phyloP scores from a whole-genome alignment of 2,797 vertebrate genomes.

The Hoplostethus mediterraneus region DNA sequence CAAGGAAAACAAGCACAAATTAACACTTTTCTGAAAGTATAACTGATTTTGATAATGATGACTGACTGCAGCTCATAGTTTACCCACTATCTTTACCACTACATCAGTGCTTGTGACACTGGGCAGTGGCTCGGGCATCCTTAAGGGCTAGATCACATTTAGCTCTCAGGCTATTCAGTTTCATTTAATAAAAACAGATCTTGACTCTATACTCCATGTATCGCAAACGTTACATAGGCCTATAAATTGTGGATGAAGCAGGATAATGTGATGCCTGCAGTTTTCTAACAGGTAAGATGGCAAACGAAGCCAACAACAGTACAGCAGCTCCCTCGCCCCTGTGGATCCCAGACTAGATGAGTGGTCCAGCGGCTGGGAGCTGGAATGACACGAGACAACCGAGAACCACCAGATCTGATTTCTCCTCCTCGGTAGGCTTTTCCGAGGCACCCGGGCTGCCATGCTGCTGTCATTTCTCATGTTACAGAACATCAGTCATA shows the following conservation, averaged over 20 bases:
- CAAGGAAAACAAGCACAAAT: slow-evolving; percentile 41
- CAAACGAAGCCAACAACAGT: slow-evolving; percentile 45
- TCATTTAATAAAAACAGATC: slow-evolving; percentile 44
- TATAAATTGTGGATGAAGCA: slow-evolving; percentile 37
- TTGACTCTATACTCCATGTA: slow-evolving; percentile 40
- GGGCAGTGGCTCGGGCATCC: slow-evolving; percentile 58
- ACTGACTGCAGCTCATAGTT: slow-evolving; percentile 44
- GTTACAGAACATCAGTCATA: slow-evolving; percentile 93
- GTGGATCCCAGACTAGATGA: slow-evolving; percentile 64
- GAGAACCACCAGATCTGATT: slow-evolving; percentile 78
- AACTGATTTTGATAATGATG: slow-evolving; percentile 11
- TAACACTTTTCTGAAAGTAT: slow-evolving; percentile 24
- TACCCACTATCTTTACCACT: slow-evolving; percentile 33
- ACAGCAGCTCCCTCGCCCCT: slow-evolving; percentile 64
- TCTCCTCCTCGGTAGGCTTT: slow-evolving; percentile 74
- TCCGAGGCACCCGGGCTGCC: slow-evolving; percentile 80
- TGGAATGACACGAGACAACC: slow-evolving; percentile 82
- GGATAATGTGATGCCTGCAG: slow-evolving; percentile 23
- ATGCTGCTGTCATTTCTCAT: slow-evolving; percentile 90
- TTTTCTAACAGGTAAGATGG: slow-evolving; percentile 46
- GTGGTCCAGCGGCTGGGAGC: slow-evolving; percentile 75
- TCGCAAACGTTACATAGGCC: slow-evolving; percentile 25
- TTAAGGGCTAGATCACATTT: slow-evolving; percentile 55
- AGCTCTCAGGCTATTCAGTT: slow-evolving; percentile 48
- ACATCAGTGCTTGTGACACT: slow-evolving; percentile 57